These are phyloP conservation scores for Moxostoma hubbsi DNA, from an alignment of 2,797 vertebrate genomes.

Conservation along the genomic window DNA sequence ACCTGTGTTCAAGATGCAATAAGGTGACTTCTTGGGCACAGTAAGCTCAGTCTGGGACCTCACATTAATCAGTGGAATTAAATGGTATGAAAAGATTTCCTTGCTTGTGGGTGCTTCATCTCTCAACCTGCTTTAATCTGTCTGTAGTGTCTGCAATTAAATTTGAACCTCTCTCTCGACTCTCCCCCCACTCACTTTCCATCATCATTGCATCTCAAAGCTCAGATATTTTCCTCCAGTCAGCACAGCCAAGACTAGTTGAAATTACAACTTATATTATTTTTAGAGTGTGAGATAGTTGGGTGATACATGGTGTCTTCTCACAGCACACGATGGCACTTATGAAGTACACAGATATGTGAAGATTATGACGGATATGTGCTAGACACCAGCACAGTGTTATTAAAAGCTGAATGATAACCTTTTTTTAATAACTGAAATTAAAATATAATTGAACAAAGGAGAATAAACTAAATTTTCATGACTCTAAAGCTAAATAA, in stretches of 20 bases:
- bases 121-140: constrained; percentile 36
- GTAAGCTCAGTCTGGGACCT: not conserved
- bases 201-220: constrained; percentile 18
- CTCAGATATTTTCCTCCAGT: constrained; percentile 26
- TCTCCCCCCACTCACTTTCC: constrained; percentile 19
- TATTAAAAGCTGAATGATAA: too few species aligned
- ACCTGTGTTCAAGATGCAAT: constrained; percentile 21
- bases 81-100: constrained; percentile 31
- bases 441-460: too few species aligned
- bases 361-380: constrained; percentile 11
- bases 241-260: constrained; percentile 36
- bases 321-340: constrained; percentile 15
- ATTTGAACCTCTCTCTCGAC: constrained; percentile 17
- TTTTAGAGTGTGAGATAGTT: constrained; percentile 47
- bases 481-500: too few species aligned
- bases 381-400: not conserved
- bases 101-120: constrained; percentile 17
- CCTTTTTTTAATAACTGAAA: too few species aligned
- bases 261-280: constrained; percentile 35
- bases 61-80: constrained; percentile 31
- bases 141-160: constrained; percentile 44
- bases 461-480: too few species aligned
- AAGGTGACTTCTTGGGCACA: constrained; percentile 11
- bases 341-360: constrained; percentile 34
- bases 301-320: constrained; percentile 25